These are phyloP conservation scores for Mechanitis mazaeus DNA, from an alignment of 2,888 invertebrate genomes.

Conservation along the genomic window DNA sequence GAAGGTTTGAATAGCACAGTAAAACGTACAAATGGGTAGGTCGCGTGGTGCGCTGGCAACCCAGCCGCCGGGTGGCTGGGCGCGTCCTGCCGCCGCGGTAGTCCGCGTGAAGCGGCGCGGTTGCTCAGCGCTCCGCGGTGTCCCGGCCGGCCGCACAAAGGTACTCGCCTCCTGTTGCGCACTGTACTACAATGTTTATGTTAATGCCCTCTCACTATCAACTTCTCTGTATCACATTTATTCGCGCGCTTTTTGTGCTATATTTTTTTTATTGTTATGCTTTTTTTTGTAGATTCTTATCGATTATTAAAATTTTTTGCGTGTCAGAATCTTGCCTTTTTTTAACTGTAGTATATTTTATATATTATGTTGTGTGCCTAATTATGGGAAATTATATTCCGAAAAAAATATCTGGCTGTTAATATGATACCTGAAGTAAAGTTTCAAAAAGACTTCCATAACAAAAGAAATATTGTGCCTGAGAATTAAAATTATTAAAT, in stretches of 20 bases:
- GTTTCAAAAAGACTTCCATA: too few relatives aligned
- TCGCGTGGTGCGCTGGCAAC: conserved; percentile 37
- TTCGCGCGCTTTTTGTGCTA: conserved; percentile 34
- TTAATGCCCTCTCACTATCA: conserved; percentile 36
- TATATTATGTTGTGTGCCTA: too few relatives aligned
- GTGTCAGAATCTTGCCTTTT: too few relatives aligned
- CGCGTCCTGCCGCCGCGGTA: conserved; percentile 46
- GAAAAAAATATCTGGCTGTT: too few relatives aligned
- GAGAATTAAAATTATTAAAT: too few relatives aligned
- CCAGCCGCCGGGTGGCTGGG: conserved; percentile 33
- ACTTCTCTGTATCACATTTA: conserved; percentile 33
- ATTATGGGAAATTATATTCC: too few relatives aligned
- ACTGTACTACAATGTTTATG: conserved; percentile 64
- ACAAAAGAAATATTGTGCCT: too few relatives aligned
- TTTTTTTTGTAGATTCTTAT: neutral
- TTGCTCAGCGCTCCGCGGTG: conserved; percentile 44
- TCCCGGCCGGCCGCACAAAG: conserved; percentile 59
- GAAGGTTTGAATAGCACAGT: neutral
- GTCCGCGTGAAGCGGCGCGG: conserved; percentile 68
- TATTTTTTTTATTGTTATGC: conserved; percentile 9
- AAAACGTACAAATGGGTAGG: conserved; percentile 13
- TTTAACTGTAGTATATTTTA: too few relatives aligned
- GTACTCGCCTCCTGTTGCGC: conserved; percentile 67
- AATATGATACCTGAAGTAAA: too few relatives aligned
- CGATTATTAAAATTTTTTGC: neutral